These are phyloP conservation scores for Antennarius maculatus DNA, from an alignment of 2,797 vertebrate species.

Conservation along the genomic window DNA sequence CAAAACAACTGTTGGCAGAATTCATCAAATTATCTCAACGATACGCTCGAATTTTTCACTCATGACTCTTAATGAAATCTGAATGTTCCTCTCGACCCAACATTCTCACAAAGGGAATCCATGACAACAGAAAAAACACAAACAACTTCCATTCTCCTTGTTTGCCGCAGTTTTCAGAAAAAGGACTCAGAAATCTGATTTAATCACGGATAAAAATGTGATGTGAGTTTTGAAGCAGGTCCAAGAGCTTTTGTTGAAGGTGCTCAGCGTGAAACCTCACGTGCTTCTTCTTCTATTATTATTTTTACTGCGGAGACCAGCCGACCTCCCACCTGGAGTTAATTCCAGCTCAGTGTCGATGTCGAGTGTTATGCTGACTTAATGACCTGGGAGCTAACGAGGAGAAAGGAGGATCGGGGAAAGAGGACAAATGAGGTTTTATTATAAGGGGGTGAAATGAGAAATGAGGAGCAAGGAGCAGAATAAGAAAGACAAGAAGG, in stretches of 20 bases:
- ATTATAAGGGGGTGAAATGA: neutral
- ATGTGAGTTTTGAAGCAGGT: neutral
- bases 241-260: neutral
- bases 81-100: no score
- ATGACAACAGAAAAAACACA: no score
- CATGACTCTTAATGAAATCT: no score
- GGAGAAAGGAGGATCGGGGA: neutral
- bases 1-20: no score
- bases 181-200: neutral
- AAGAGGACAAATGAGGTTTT: neutral
- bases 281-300: constrained; percentile 14
- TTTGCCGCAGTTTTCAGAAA: neutral
- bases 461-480: neutral
- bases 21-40: no score
- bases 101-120: no score
- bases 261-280: constrained; percentile 9
- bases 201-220: neutral
- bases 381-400: constrained; percentile 45
- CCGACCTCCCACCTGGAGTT: constrained; percentile 13
- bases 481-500: no score
- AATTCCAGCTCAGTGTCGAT: constrained; percentile 41
- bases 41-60: no score
- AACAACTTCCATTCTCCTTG: no score
- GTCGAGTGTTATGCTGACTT: constrained; percentile 51
- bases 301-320: constrained; percentile 22